A percentile compares a stretch with the other conserved stretches of the same genome.
Evolutionary conservation across 1,140 invertebrate species (phyloP).

Genomic region (Drosophila kurseongensis): DNA sequence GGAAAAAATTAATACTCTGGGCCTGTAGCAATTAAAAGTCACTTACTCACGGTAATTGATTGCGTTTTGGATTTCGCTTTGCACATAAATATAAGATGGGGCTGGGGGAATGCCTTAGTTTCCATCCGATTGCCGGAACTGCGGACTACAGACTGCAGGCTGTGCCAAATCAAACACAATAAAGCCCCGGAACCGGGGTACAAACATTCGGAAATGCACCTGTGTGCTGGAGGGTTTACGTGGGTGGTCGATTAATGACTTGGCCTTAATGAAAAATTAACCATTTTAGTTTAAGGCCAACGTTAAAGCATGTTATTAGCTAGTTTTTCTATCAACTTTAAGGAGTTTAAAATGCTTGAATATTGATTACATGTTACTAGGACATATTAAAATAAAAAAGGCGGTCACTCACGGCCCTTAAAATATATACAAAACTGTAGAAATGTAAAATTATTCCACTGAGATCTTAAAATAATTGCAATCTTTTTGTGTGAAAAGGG

Average conservation of each 20-base stretch:
- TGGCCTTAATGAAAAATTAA: slow-evolving; percentile 43
- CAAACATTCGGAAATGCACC: slow-evolving; percentile 23
- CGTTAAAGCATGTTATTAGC: slow-evolving; percentile 29
- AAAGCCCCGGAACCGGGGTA: not conserved
- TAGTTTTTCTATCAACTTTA: slow-evolving; percentile 18
- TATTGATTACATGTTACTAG: not conserved
- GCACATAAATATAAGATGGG: slow-evolving; percentile 9
- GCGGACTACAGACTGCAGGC: slow-evolving; percentile 37
- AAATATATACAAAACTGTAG: too few relatives aligned
- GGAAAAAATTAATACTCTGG: not conserved
- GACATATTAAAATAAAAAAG: too few relatives aligned
- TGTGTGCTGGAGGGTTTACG: slow-evolving; percentile 3
- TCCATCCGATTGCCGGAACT: slow-evolving; percentile 32
- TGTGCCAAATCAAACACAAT: slow-evolving; percentile 37
- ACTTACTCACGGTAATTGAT: slow-evolving; percentile 30
- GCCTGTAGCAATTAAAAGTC: slow-evolving; percentile 24
- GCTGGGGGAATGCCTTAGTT: slow-evolving; percentile 18
- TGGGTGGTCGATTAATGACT: slow-evolving; percentile 21
- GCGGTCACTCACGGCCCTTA: too few relatives aligned
- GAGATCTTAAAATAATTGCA: too few relatives aligned
- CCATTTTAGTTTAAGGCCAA: slow-evolving; percentile 29
- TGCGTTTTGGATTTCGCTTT: not conserved
- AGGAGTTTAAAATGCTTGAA: not conserved
- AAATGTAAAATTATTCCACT: too few relatives aligned
- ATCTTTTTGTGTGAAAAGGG: too few relatives aligned